Evolutionary conservation across 2,888 invertebrate species (phyloP).

Genomic region (Zelleria hepariella): DNA sequence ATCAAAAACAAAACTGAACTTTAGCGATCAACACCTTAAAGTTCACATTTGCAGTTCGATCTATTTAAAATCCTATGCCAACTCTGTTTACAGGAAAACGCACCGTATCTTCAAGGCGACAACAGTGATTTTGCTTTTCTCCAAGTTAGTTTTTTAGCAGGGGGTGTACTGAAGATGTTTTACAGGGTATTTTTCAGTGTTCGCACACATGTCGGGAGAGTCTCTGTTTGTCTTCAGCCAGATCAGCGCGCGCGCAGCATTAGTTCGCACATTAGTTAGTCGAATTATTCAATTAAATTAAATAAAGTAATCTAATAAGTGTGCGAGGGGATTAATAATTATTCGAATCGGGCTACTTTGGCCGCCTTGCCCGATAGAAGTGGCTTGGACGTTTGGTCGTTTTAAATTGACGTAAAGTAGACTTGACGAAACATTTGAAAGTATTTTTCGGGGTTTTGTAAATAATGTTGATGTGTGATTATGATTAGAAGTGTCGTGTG

Average conservation of each 20-base stretch:
- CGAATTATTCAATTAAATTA: conserved; percentile 69
- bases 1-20: conserved; percentile 17
- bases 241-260: conserved; percentile 61
- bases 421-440: neutral
- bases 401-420: neutral
- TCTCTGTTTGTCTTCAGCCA: conserved; percentile 47
- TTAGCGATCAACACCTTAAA: conserved; percentile 3
- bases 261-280: conserved; percentile 72
- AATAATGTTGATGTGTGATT: neutral
- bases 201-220: conserved; percentile 47
- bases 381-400: neutral
- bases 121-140: neutral
- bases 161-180: conserved; percentile 41
- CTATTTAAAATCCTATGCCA: neutral
- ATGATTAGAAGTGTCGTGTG: conserved; percentile 8
- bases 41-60: neutral
- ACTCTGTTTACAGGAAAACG: neutral
- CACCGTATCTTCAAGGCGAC: neutral
- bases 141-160: conserved; percentile 14
- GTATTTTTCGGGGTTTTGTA: neutral
- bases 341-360: conserved; percentile 24
- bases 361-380: neutral
- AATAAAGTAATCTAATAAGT: conserved; percentile 69
- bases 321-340: conserved; percentile 49
- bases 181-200: conserved; percentile 34